A percentile compares a stretch with the other conserved stretches of the same genome.
Conservation (phyloP, 2,113 vertebrate species). For the Condylura cristata region DNA sequence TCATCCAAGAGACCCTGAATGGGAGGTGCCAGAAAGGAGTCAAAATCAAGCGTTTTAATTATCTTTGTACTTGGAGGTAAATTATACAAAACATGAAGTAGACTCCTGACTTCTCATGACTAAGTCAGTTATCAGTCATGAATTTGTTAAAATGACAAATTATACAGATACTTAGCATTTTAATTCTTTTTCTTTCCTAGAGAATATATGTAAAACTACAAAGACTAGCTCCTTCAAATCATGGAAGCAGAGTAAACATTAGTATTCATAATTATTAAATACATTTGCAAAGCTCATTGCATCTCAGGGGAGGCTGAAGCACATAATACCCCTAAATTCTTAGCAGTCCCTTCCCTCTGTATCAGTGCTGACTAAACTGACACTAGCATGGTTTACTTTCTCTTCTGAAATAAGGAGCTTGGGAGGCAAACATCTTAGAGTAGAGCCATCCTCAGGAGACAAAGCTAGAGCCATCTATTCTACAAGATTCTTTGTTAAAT, state of each 20-base stretch:
- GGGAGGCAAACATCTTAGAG: not conserved
- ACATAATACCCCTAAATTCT: not conserved
- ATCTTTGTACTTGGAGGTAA: conserved; percentile 1
- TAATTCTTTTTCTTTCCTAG: not conserved
- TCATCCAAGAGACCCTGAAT: not conserved
- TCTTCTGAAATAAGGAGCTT: not conserved
- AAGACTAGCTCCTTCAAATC: not conserved
- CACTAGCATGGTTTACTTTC: not conserved
- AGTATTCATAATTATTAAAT: not conserved
- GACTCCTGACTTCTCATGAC: too few relatives aligned
- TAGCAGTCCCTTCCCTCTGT: not conserved
- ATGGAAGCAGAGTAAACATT: not conserved
- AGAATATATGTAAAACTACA: conserved; percentile 34
- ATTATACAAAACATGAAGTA: not conserved
- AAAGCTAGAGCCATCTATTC: not conserved
- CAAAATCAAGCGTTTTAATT: not conserved
- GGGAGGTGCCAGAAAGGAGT: not conserved
- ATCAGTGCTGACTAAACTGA: not conserved
- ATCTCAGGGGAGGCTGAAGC: not conserved
- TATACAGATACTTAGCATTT: not conserved
- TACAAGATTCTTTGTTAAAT: not conserved
- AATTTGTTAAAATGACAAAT: not conserved
- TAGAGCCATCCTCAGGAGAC: not conserved
- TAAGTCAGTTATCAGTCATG: not conserved
- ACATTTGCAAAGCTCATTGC: not conserved